A percentile compares a stretch with the other conserved stretches of the same genome.
Conservation (phyloP, 2,888 invertebrate genomes). For the Dynastes tityus region DNA sequence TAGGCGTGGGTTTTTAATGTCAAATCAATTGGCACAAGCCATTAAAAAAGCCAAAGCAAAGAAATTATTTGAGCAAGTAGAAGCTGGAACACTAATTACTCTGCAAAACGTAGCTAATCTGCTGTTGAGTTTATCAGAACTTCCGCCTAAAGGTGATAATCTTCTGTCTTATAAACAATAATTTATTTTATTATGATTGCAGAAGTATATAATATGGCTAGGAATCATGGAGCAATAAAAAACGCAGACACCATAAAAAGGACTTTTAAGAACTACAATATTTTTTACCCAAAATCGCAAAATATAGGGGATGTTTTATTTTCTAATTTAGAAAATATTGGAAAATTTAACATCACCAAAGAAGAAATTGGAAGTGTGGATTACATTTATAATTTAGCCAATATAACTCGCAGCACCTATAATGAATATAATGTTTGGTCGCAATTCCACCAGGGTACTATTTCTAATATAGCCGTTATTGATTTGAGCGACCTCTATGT, state of each 20-base stretch:
- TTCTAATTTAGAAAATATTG: slow-evolving; percentile 63
- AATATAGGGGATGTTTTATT: slow-evolving; percentile 64
- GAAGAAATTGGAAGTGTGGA: slow-evolving; percentile 55
- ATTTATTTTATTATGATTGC: slow-evolving; percentile 50
- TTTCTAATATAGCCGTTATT: slow-evolving; percentile 77
- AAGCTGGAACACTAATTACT: slow-evolving; percentile 70
- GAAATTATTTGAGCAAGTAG: slow-evolving; percentile 69
- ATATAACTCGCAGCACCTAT: slow-evolving; percentile 63
- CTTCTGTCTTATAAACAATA: background rate
- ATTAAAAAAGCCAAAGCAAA: slow-evolving; percentile 67
- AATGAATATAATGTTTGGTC: slow-evolving; percentile 61
- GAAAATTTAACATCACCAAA: slow-evolving; percentile 62
- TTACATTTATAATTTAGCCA: slow-evolving; percentile 62
- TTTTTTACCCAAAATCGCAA: slow-evolving; percentile 65
- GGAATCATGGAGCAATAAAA: slow-evolving; percentile 41
- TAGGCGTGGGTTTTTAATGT: slow-evolving; percentile 72
- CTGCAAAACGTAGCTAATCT: slow-evolving; percentile 73
- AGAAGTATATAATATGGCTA: slow-evolving; percentile 68
- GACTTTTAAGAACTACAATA: slow-evolving; percentile 64
- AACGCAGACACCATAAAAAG: slow-evolving; percentile 60
- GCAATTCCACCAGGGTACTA: slow-evolving; percentile 68
- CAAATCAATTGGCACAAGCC: slow-evolving; percentile 71
- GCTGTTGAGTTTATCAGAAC: slow-evolving; percentile 72
- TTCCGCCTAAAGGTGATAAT: slow-evolving; percentile 66
- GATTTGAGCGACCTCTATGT: slow-evolving; percentile 80